Conservation (phyloP, 2,113 vertebrate species). For the Maccullochella peelii region DNA sequence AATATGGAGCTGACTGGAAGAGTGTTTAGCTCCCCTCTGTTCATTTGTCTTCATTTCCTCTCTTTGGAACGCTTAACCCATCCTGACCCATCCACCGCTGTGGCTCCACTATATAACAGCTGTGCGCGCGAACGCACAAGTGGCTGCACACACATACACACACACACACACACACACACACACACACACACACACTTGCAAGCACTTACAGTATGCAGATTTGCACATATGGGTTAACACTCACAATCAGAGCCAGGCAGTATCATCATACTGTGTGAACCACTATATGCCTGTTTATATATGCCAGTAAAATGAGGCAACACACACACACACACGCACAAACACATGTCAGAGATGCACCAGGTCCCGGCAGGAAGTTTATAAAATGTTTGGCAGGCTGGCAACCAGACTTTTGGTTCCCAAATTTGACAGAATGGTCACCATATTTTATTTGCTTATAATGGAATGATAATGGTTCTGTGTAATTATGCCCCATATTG, state of each 20-base stretch:
- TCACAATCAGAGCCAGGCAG: slow-evolving; percentile 40
- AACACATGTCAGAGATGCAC: neutral
- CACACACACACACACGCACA: neutral
- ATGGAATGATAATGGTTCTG: slow-evolving; percentile 34
- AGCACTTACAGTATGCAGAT: slow-evolving; percentile 42
- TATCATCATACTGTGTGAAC: slow-evolving; percentile 27
- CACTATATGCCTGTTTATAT: slow-evolving; percentile 25
- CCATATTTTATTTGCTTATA: slow-evolving; percentile 54
- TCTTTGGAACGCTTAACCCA: slow-evolving; percentile 67
- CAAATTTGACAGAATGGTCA: slow-evolving; percentile 29
- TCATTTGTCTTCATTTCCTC: slow-evolving; percentile 83
- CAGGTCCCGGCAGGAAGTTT: slow-evolving; percentile 15
- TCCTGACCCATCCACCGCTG: slow-evolving; percentile 65
- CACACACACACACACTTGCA: slow-evolving; percentile 19
- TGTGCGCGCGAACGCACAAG: slow-evolving; percentile 43
- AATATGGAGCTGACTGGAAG: slow-evolving; percentile 71
- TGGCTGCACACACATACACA: slow-evolving; percentile 20
- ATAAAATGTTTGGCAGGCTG: slow-evolving; percentile 33
- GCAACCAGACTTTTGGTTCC: slow-evolving; percentile 13
- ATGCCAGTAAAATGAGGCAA: slow-evolving; percentile 35
- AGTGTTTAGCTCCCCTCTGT: slow-evolving; percentile 72
- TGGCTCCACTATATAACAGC: slow-evolving; percentile 54
- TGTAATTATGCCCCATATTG: slow-evolving; percentile 42
- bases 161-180: neutral
- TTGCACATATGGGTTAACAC: slow-evolving; percentile 23